phyloP scores from a whole-genome alignment of 2,888 invertebrate species.

The Spicauda simplicius region DNA sequence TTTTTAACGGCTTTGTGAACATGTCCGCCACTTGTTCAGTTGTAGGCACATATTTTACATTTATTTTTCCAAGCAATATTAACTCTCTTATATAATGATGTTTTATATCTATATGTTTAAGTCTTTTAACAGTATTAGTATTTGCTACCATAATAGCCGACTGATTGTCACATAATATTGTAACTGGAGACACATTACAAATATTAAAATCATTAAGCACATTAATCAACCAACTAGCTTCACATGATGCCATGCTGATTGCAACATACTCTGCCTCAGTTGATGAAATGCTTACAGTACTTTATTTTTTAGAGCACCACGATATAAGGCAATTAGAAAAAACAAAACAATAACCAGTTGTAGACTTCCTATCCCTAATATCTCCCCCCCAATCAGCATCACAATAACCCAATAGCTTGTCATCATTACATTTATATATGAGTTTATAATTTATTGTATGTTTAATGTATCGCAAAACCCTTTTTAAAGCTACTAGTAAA shows the following conservation, averaged over 20 bases:
- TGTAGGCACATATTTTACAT: too few species aligned
- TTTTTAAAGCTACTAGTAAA: too few species aligned
- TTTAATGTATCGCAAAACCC: too few species aligned
- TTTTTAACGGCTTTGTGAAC: too few species aligned
- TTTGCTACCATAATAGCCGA: not conserved
- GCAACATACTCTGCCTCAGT: constrained; percentile 38
- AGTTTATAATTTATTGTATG: too few species aligned
- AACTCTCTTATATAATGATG: not conserved
- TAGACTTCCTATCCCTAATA: too few species aligned
- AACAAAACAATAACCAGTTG: constrained; percentile 45
- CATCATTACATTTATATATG: too few species aligned
- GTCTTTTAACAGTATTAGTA: not conserved
- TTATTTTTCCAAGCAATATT: too few species aligned
- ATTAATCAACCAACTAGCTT: constrained; percentile 38
- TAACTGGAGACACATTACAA: not conserved
- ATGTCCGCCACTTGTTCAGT: too few species aligned
- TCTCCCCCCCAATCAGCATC: constrained; percentile 36
- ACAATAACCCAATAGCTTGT: constrained; percentile 10
- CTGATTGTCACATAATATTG: not conserved
- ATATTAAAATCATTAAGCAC: constrained; percentile 33
- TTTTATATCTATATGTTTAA: not conserved
- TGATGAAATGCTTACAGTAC: constrained; percentile 39
- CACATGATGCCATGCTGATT: constrained; percentile 35
- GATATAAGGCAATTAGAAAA: constrained; percentile 45
- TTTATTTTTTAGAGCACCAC: constrained; percentile 49